Percentiles rank a stretch among this genome's conserved stretches.
Evolutionary conservation across 2,888 invertebrate species (phyloP).

Genomic region (Noctua janthe): DNA sequence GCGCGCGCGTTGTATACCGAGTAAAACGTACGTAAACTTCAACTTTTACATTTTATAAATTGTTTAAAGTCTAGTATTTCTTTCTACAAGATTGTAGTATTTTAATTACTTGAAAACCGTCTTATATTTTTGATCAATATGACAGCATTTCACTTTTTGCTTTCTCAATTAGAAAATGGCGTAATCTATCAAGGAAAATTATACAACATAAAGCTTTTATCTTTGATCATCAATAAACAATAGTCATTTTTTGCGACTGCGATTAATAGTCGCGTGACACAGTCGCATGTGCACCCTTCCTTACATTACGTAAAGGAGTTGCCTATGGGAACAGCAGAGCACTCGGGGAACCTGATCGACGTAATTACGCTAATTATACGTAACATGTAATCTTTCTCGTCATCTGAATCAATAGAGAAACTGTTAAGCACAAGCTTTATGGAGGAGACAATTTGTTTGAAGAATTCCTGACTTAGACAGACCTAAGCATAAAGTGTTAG

Average conservation of each 20-base stretch:
- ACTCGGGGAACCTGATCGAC: constrained; percentile 35
- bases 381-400: constrained; percentile 37
- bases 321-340: constrained; percentile 43
- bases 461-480: too few relatives aligned
- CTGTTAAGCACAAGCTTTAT: constrained; percentile 7
- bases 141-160: background rate
- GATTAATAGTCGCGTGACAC: constrained; percentile 41
- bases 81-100: background rate
- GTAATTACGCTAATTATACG: constrained; percentile 48
- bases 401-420: constrained; percentile 48
- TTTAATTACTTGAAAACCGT: background rate
- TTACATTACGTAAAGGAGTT: constrained; percentile 35
- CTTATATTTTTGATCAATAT: background rate
- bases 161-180: constrained; percentile 7
- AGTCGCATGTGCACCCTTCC: constrained; percentile 39
- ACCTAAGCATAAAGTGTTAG: too few relatives aligned
- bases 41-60: background rate
- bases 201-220: constrained; percentile 21
- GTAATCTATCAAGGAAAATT: constrained; percentile 21
- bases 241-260: constrained; percentile 7
- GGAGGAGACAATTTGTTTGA: background rate
- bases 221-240: constrained; percentile 33
- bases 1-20: background rate
- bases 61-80: too few relatives aligned
- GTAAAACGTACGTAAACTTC: background rate